A percentile compares a stretch with the other conserved stretches of the same genome.
Evolutionary conservation across 2,888 invertebrate genomes (phyloP).

Genomic region (Lasioglossum vierecki): DNA sequence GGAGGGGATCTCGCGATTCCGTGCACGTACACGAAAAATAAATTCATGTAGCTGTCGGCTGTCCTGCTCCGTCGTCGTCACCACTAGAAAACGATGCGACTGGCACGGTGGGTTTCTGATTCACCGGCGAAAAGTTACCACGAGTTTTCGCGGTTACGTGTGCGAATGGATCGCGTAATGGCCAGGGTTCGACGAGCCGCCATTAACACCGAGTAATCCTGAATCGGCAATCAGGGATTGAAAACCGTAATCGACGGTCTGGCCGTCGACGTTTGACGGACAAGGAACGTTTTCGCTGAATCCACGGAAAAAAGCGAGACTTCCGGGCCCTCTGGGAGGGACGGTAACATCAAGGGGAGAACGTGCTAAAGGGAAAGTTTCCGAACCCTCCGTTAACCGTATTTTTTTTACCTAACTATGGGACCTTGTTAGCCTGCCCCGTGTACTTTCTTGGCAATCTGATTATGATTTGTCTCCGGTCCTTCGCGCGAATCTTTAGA

Average conservation of each 20-base stretch:
- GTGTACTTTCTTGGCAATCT: conserved; percentile 1
- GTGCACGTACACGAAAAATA: conserved; percentile 3
- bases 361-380: conserved; percentile 19
- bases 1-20: neutral
- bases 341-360: conserved; percentile 14
- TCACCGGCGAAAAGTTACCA: conserved; percentile 11
- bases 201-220: conserved; percentile 66
- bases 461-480: conserved; percentile 8
- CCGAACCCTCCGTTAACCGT: conserved; percentile 13
- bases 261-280: conserved; percentile 58
- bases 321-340: neutral
- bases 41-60: neutral
- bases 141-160: conserved; percentile 37
- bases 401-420: neutral
- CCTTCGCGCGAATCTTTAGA: neutral
- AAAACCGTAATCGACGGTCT: conserved; percentile 47
- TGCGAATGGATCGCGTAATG: conserved; percentile 40
- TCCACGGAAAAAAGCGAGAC: neutral
- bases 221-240: conserved; percentile 65
- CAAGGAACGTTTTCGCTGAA: conserved; percentile 34
- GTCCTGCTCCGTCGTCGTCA: neutral
- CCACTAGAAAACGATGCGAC: neutral
- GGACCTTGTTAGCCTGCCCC: neutral
- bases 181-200: conserved; percentile 35
- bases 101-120: neutral